Base-by-base conservation (phyloP, 2,888 invertebrate genomes). In the Ctena decussata region DNA sequence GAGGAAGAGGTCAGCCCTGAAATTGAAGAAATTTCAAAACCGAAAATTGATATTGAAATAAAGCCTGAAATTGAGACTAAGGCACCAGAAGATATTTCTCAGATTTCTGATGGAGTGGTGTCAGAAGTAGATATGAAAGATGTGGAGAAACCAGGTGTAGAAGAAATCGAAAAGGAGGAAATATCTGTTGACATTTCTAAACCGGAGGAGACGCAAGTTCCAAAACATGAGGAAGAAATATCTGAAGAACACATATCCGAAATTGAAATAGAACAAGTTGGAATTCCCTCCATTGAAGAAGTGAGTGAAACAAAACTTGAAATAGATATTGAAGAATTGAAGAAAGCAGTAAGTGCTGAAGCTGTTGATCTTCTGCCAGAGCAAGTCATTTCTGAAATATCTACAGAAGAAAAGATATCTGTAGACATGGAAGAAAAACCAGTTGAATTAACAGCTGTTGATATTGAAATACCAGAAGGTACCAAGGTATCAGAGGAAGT, bases 401-500 rank as follows among this genome's bases (percentile, higher is more conserved):
- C 44, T 41, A 49, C 49, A 27, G 84, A 75, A 41, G 60, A n/a
- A 65, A 78, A 76, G 69, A 30, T 57, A 24, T 70, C 35, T 46
- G 71, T 76, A 65, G 73, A 70, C 37, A 74, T 73, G 21, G 75
- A 75, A 39, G 82, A 71, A 41, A 60, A 53, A 0, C 0, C 72
- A 15, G 24, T 32, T 21, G 87, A 82, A 53, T 70, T 37, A 24
- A 53, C 49, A 12, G 60, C 71, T 46, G 44, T 77, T 69, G 78
- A 83, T 77, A 37, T 76, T 11, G 75, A 77, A 75, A 77, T 78
- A 24, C 32, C 77, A 49, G 72, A 78, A 74, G 80, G 71, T 53
- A 76, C 78, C 5, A 49, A 82, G 24, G 80, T 77, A 37, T 35
- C 30, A n/a, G 69, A 53, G 65, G 75, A 69, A 5, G 24, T 27